Conservation (phyloP, 1,140 invertebrate species). For the Macrosteles quadrilineatus region DNA sequence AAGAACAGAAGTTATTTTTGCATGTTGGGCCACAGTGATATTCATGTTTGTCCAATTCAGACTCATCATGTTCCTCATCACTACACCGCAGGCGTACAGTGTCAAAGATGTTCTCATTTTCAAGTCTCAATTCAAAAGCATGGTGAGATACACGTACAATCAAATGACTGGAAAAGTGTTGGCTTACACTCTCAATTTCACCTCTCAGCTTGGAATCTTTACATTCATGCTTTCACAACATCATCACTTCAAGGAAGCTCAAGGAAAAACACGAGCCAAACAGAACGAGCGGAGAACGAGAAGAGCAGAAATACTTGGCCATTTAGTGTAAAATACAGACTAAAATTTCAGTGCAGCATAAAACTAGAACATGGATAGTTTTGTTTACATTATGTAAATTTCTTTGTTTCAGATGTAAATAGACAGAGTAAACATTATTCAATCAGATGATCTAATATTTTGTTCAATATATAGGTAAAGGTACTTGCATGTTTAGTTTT, state of each 20-base stretch:
- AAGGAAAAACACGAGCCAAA: background rate
- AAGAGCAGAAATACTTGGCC: no score
- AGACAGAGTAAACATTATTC: no score
- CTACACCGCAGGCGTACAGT: background rate
- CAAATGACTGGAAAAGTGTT: background rate
- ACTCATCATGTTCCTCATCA: background rate
- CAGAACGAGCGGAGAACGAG: no score
- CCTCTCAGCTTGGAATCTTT: background rate
- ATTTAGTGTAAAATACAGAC: no score
- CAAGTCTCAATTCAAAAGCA: background rate
- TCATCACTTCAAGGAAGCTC: background rate
- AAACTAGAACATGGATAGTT: no score
- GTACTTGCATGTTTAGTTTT: no score
- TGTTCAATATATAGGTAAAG: no score
- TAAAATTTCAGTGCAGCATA: no score
- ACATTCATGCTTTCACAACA: background rate
- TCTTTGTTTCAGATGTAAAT: no score
- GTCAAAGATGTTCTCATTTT: slow-evolving; percentile 6
- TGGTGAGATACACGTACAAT: background rate
- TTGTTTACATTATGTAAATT: no score
- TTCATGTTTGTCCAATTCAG: background rate
- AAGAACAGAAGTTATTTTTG: background rate
- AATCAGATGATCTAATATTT: no score
- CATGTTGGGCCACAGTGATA: background rate
- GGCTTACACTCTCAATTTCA: background rate